A percentile compares a stretch with the other conserved stretches of the same genome.
Conservation (phyloP, 1,140 invertebrate genomes). For the Stenopsyche tienmushanensis region DNA sequence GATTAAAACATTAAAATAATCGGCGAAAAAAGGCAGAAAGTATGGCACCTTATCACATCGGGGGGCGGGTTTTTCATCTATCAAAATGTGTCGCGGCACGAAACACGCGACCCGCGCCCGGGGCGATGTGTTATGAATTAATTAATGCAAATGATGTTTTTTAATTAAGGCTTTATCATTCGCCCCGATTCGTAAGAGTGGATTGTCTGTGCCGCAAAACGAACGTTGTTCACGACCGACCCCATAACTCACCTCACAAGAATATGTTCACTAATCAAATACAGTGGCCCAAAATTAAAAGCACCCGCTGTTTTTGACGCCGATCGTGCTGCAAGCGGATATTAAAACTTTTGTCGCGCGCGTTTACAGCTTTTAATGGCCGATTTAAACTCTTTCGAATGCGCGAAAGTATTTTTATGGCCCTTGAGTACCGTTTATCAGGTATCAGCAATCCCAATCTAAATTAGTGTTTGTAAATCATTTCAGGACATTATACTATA, state of each 20-base stretch:
- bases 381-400: too few species aligned
- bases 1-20: not conserved
- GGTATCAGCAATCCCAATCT: too few species aligned
- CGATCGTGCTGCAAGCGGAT: conserved; percentile 16
- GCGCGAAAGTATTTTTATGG: too few species aligned
- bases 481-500: too few species aligned
- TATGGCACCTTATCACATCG: conserved; percentile 2
- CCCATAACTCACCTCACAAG: too few species aligned
- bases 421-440: too few species aligned
- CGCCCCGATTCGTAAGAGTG: too few species aligned
- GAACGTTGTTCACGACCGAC: too few species aligned
- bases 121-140: conserved; percentile 17
- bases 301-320: conserved; percentile 28
- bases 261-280: conserved; percentile 16
- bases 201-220: too few species aligned
- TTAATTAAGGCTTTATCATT: conserved; percentile 29
- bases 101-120: conserved; percentile 1
- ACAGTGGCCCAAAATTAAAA: conserved; percentile 32
- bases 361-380: too few species aligned
- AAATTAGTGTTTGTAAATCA: too few species aligned
- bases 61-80: not conserved
- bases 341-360: not conserved
- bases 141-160: conserved; percentile 28
- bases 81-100: conserved; percentile 9
- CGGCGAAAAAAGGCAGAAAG: not conserved